Evolutionary conservation across 2,113 vertebrate species (phyloP).

Genomic region (Nettapus auritus): DNA sequence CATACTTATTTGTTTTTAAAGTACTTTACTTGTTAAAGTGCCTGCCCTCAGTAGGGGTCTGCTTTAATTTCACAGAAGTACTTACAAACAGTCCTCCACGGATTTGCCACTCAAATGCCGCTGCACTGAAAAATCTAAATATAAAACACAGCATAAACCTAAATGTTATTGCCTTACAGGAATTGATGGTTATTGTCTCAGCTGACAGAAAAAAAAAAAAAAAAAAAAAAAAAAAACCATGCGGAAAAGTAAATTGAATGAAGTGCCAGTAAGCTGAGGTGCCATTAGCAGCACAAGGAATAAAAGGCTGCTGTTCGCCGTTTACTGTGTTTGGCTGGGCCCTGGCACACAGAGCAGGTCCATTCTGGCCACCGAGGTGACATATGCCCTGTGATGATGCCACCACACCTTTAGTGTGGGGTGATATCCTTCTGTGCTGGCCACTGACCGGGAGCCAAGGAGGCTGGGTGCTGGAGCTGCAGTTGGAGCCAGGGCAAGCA

Average conservation of each 20-base stretch:
- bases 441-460: background rate
- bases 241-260: constrained; percentile 22
- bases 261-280: background rate
- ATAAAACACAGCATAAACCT: background rate
- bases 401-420: no score
- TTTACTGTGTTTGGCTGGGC: background rate
- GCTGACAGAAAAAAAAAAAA: background rate
- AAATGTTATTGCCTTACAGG: background rate
- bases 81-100: background rate
- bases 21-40: background rate
- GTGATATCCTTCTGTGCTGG: background rate
- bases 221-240: background rate
- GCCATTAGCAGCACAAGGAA: background rate
- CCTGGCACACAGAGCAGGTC: background rate
- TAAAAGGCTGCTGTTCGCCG: background rate
- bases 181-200: constrained; percentile 13
- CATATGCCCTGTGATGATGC: background rate
- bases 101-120: background rate
- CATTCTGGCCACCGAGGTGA: background rate
- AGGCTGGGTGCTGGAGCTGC: background rate
- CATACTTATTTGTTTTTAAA: background rate
- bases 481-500: background rate
- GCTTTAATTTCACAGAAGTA: background rate
- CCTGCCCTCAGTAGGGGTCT: background rate
- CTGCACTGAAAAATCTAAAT: background rate